Evolutionary conservation across 2,113 vertebrate genomes (phyloP).

Genomic region (Prinia subflava): DNA sequence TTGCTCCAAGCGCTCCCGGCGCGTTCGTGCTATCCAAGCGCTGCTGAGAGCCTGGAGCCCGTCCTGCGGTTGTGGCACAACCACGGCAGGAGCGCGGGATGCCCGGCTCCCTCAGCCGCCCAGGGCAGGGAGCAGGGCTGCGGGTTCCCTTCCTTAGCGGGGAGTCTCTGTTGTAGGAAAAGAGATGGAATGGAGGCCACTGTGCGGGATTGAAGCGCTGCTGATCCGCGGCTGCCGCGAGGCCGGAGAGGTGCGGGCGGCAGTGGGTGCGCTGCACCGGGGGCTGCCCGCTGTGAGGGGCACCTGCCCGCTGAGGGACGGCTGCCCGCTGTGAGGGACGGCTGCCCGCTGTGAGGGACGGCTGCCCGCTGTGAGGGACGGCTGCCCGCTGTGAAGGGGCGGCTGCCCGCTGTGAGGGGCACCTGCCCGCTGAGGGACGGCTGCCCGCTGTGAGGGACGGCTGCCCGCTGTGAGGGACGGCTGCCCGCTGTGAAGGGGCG

Average conservation of each 20-base stretch:
- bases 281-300: background rate
- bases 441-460: too few species aligned
- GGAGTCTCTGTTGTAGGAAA: too few species aligned
- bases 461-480: too few species aligned
- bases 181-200: accelerated
- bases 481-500: too few species aligned
- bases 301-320: too few species aligned
- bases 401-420: background rate
- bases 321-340: too few species aligned
- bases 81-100: accelerated
- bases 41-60: background rate
- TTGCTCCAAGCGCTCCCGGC: accelerated
- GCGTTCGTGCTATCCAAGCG: background rate
- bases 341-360: too few species aligned
- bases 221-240: accelerated
- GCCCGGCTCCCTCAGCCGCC: background rate
- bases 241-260: accelerated
- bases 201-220: accelerated
- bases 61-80: accelerated
- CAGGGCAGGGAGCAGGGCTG: background rate
- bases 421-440: too few species aligned
- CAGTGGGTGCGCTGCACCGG: accelerated
- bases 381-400: too few species aligned
- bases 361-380: too few species aligned
- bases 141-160: too few species aligned